A percentile compares a stretch with the other conserved stretches of the same genome.
Conservation (phyloP, 2,797 vertebrate genomes). For the Brachyrhaphis roseni region DNA sequence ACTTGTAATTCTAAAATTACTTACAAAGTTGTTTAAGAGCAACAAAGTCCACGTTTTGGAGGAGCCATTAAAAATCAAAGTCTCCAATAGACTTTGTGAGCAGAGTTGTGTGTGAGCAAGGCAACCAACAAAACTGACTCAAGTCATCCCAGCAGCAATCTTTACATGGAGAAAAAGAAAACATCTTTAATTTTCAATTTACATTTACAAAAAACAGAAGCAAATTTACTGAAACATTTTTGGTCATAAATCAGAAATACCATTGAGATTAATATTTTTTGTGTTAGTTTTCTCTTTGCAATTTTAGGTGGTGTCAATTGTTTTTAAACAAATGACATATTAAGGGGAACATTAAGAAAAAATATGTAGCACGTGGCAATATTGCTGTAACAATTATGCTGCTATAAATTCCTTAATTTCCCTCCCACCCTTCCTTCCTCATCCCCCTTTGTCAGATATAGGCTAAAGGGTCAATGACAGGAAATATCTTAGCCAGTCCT, state of each 20-base stretch:
- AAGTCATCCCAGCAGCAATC: not conserved
- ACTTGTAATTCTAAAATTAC: not conserved
- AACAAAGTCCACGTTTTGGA: not conserved
- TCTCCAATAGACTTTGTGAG: not conserved
- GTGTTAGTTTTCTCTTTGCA: not conserved
- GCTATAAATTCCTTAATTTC: not conserved
- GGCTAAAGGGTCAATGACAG: not conserved
- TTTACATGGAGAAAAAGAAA: not conserved
- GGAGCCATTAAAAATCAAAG: no score
- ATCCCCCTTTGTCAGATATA: not conserved
- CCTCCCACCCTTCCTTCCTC: not conserved
- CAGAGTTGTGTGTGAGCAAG: not conserved
- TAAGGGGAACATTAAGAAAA: not conserved
- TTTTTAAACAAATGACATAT: no score
- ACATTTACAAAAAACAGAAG: not conserved
- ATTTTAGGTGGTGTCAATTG: not conserved
- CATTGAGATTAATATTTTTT: not conserved
- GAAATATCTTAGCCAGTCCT: not conserved
- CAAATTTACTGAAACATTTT: not conserved
- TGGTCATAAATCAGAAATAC: not conserved
- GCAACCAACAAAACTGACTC: not conserved
- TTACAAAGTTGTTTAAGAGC: not conserved
- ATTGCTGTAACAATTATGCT: not conserved
- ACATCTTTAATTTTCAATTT: not conserved
- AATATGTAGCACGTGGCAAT: not conserved